A percentile compares a stretch with the other conserved stretches of the same genome.
These are phyloP conservation scores for Crocallis elinguaria DNA, from an alignment of 2,888 invertebrate species.

Conservation along the genomic window DNA sequence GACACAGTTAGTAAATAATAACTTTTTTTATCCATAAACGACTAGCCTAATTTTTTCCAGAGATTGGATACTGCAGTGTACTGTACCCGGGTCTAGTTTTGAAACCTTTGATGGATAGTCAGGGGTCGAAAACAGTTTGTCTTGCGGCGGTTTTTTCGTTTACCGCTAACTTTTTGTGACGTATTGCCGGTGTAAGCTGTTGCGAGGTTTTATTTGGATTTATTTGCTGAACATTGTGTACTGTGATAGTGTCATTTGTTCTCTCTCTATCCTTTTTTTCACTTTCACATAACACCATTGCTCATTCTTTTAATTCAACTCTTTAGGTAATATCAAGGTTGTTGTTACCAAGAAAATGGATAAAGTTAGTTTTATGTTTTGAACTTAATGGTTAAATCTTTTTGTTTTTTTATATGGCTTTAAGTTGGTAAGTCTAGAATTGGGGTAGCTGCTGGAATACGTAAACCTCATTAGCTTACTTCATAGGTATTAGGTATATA, in stretches of 20 bases:
- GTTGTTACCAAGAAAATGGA: no score
- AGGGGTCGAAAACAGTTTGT: slow-evolving; percentile 59
- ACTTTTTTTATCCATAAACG: background rate
- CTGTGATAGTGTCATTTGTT: slow-evolving; percentile 13
- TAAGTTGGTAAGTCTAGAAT: no score
- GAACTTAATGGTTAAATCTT: no score
- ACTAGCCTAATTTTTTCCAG: no score
- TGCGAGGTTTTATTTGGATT: slow-evolving; percentile 42
- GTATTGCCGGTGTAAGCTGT: slow-evolving; percentile 42
- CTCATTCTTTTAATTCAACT: background rate
- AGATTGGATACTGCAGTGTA: background rate
- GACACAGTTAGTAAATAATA: background rate
- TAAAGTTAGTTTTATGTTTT: no score
- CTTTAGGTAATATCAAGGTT: no score
- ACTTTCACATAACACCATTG: background rate
- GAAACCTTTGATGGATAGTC: slow-evolving; percentile 73
- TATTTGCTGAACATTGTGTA: slow-evolving; percentile 38
- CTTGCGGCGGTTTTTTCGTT: slow-evolving; percentile 48
- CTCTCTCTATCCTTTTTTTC: background rate
- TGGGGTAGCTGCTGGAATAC: no score
- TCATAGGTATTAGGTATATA: no score
- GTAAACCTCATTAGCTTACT: no score
- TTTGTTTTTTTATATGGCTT: no score
- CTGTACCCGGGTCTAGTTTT: slow-evolving; percentile 61
- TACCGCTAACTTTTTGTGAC: slow-evolving; percentile 46